Evolutionary conservation across 2,888 invertebrate species (phyloP), one percentile per base, ranked within the genome.

Genomic region (Steinernema hermaphroditum): DNA sequence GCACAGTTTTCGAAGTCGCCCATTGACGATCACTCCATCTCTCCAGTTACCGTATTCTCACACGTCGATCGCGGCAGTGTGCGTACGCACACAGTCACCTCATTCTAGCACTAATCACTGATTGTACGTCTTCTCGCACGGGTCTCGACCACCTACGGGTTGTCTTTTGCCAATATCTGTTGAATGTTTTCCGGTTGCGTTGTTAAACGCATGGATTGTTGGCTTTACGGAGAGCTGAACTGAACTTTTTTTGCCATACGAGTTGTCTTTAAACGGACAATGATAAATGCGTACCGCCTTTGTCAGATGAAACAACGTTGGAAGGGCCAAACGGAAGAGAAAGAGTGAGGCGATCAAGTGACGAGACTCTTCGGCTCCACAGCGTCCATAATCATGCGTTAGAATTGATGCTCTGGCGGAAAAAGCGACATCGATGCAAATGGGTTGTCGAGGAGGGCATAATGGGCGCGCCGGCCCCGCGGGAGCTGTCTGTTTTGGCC

Each of bases 371-470:
- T 37, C 32, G 27, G 62, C 27, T 62, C 62, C 62, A 62, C 62
- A 62, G 34, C 62, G 62, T n/a, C 62, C 32, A 62, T 62, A 62
- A 62, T 62, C 62, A 62, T 34, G 62, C 62, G 62, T 62, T 62
- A 62, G 62, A 62, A 62, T 62, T 62, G 62, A 62, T 62, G 62
- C 62, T 62, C 62, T 62, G 62, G 62, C 34, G 62, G 29, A 62
- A 62, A 62, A 62, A 62, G 62, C 62, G 62, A 62, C 62, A 62
- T 62, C 50, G 50, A 50, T 62, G 62, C 62, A 62, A 62, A 62
- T 62, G 62, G 62, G 62, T 32, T 62, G 62, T 32, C 62, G 62
- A 62, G 32, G 62, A 62, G 62, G 62, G 32, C 62, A 62, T 62
- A 62, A 62, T 62, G 62, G 62, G 62, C 62, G 62, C 50, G 34